Evolutionary conservation across 2,888 invertebrate species (phyloP).

Genomic region (Empis livida): DNA sequence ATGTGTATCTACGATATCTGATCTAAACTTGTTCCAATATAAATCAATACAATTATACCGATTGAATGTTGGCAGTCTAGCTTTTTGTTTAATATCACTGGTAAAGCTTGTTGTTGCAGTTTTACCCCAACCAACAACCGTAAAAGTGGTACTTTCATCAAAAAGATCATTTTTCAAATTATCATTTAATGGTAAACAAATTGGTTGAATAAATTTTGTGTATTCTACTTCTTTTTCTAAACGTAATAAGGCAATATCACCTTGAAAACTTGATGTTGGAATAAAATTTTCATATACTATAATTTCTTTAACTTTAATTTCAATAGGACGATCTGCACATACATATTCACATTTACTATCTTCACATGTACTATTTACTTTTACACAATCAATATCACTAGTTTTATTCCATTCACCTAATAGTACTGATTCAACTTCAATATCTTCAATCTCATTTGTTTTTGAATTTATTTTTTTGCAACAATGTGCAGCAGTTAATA

Average conservation of each 20-base stretch:
- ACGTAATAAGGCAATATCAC: slow-evolving; percentile 61
- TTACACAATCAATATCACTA: slow-evolving; percentile 24
- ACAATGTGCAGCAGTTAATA: slow-evolving; percentile 44
- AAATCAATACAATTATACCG: slow-evolving; percentile 42
- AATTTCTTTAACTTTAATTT: slow-evolving; percentile 45
- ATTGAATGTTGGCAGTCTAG: slow-evolving; percentile 33
- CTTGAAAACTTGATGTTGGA: slow-evolving; percentile 38
- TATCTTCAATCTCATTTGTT: not conserved
- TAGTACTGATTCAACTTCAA: slow-evolving; percentile 16
- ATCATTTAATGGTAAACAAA: slow-evolving; percentile 41
- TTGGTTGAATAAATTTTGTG: slow-evolving; percentile 42
- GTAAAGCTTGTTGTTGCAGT: slow-evolving; percentile 40
- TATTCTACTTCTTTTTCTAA: slow-evolving; percentile 40
- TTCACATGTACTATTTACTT: too few relatives aligned
- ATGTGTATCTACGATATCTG: slow-evolving; percentile 37
- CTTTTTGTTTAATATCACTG: slow-evolving; percentile 40
- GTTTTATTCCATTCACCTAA: slow-evolving; percentile 33
- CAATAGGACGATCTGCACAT: slow-evolving; percentile 46
- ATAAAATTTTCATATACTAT: slow-evolving; percentile 52
- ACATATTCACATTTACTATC: too few relatives aligned
- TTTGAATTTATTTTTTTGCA: slow-evolving; percentile 24
- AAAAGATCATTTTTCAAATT: slow-evolving; percentile 25
- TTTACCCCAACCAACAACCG: slow-evolving; percentile 52
- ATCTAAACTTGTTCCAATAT: slow-evolving; percentile 30
- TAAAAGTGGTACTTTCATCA: slow-evolving; percentile 34